A percentile compares a stretch with the other conserved stretches of the same genome.
phyloP scores from a whole-genome alignment of 30 jellyfish, hydroid and myxozoan species.

The Pelagia noctiluca region DNA sequence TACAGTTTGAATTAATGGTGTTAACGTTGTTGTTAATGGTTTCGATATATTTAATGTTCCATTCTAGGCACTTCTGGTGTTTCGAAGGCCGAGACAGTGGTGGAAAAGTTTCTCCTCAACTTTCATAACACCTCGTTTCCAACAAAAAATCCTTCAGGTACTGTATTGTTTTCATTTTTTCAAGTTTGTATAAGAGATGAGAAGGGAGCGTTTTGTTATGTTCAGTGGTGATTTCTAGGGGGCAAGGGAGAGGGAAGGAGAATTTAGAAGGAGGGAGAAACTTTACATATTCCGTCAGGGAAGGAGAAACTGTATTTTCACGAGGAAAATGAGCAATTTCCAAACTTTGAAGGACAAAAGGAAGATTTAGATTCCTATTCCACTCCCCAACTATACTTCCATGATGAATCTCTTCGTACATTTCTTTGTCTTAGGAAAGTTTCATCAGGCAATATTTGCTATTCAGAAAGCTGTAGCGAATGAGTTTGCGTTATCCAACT shows the following conservation, averaged over 20 bases:
- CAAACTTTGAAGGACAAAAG: no score
- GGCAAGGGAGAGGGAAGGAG: no score
- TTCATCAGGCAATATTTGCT: constrained; percentile 72
- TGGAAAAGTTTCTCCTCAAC: constrained; percentile 33
- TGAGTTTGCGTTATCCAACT: constrained; percentile 61
- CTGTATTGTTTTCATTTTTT: no score
- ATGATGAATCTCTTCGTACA: no score
- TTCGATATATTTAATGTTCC: background rate
- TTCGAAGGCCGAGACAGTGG: constrained; percentile 62
- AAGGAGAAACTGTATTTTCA: no score
- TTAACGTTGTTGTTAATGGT: no score
- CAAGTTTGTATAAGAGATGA: background rate
- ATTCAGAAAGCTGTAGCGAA: constrained; percentile 85
- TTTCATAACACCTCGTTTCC: constrained; percentile 46
- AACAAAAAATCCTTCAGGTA: constrained; percentile 48
- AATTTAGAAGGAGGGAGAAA: no score
- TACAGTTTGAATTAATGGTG: no score
- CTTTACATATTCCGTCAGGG: no score
- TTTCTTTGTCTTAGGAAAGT: constrained; percentile 77
- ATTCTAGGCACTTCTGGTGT: constrained; percentile 56
- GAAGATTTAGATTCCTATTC: background rate
- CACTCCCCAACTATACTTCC: no score
- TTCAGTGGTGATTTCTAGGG: background rate
- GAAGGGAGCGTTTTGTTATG: background rate
- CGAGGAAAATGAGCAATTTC: no score